These are phyloP conservation scores for Danionella dracula DNA, from an alignment of 2,797 vertebrate genomes.

Conservation along the genomic window DNA sequence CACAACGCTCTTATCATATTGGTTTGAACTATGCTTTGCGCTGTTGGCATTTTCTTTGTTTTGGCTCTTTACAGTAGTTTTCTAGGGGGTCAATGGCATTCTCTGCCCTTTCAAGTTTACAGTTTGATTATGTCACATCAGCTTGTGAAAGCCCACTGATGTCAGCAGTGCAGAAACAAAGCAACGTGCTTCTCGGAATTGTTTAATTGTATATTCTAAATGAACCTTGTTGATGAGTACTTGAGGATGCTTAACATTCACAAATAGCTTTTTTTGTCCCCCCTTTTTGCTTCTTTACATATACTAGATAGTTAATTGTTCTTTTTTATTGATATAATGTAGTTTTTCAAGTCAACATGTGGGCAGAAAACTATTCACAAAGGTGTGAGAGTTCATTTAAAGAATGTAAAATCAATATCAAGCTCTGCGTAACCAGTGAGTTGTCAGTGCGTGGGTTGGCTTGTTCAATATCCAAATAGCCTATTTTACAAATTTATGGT, in stretches of 20 bases:
- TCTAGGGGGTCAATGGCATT: constrained; percentile 34
- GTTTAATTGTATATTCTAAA: constrained; percentile 4
- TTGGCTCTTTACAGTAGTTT: constrained; percentile 9
- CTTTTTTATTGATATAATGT: background rate
- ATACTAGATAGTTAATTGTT: no score
- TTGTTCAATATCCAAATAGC: constrained; percentile 46
- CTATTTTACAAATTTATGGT: constrained; percentile 51
- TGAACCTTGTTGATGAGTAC: constrained; percentile 17
- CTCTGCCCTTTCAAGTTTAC: constrained; percentile 33
- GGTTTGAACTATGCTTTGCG: constrained; percentile 19
- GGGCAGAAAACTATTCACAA: background rate
- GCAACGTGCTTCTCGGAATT: background rate
- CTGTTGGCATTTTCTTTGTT: constrained; percentile 19
- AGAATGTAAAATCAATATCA: constrained; percentile 13
- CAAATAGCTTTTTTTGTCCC: background rate
- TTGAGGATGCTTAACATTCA: background rate
- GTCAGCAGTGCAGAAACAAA: constrained; percentile 44
- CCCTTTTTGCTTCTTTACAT: background rate
- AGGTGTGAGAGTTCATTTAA: background rate
- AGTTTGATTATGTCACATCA: constrained; percentile 55
- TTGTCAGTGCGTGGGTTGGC: constrained; percentile 31
- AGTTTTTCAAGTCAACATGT: background rate
- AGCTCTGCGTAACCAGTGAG: constrained; percentile 13
- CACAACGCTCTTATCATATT: constrained; percentile 3
- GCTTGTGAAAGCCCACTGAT: constrained; percentile 60